Evolutionary conservation across 2,888 invertebrate species (phyloP), one percentile per base, ranked within the genome.

Genomic region (Aphrophora alni): DNA sequence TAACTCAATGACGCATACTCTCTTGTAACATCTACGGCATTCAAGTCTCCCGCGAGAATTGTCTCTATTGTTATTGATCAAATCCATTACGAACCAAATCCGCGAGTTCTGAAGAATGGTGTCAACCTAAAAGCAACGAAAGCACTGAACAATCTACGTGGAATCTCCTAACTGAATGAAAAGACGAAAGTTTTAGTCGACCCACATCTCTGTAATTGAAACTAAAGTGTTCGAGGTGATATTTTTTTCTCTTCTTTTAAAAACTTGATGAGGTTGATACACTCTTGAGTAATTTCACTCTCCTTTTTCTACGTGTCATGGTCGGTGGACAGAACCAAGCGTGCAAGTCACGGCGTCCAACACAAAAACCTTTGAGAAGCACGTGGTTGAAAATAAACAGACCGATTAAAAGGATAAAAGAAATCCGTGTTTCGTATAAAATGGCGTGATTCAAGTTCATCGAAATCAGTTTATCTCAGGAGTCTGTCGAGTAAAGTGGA

Each of bases 381-480:
- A 44, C 44, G 44, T 44, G 44, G 44, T 44, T 24, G 44, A 74
- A 75, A 51, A 75, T 44, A 75, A 38, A 75, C 75, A 75, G 75
- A 75, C 75, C 75, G 75, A 75, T 75, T 44, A 44, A 75, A 51
- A 51, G 75, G 27, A 44, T 51, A 75, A 51, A 75, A 51, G 51
- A 75, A 75, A 51, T 51, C 26, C 27, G 24, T 44, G 44, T 44
- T 75, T 24, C 2, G 26, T 75, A 75, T 75, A 75, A 75, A 75
- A 51, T 27, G 75, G 44, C 5, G 75, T 51, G 75, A 25, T n/a
- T 38, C 38, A 44, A 75, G 75, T 44, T 75, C 75, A 75, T 27
- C 44, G 51, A n/a, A 75, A 51, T 75, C 75, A 75, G 75, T 75
- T 38, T n/a, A 27, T 5, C 10, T 75, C 27, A 24, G 75, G 26